A percentile compares a stretch with the other conserved stretches of the same genome.
These are phyloP conservation scores for Dione juno DNA, from an alignment of 2,888 invertebrate species.

Conservation along the genomic window DNA sequence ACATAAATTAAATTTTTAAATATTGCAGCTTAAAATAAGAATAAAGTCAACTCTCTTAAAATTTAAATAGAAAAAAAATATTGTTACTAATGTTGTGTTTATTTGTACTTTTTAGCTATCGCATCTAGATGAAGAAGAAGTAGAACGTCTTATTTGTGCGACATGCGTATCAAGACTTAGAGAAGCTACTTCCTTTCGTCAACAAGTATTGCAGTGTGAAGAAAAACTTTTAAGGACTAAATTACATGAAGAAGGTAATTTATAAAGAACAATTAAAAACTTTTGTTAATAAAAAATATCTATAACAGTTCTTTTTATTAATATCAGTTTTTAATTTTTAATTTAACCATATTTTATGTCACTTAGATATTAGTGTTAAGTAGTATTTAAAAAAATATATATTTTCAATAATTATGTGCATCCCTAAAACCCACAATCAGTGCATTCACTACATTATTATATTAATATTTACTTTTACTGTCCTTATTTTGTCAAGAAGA, in stretches of 20 bases:
- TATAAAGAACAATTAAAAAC: no score
- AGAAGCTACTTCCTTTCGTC: constrained; percentile 58
- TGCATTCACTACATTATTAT: no score
- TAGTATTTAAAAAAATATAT: no score
- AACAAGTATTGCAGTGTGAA: constrained; percentile 61
- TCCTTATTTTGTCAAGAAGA: constrained; percentile 4
- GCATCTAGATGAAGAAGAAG: constrained; percentile 56
- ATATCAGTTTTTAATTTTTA: no score
- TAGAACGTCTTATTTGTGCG: constrained; percentile 61
- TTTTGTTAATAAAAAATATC: no score
- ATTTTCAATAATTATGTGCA: no score
- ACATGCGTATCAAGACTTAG: constrained; percentile 64
- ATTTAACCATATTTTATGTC: no score
- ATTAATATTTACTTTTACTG: constrained; percentile 25
- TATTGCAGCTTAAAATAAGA: not conserved
- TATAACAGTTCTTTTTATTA: no score
- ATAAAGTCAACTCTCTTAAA: no score
- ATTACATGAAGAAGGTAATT: constrained; percentile 50
- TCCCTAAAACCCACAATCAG: no score
- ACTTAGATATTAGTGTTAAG: no score
- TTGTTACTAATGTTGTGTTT: not conserved
- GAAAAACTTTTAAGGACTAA: constrained; percentile 55
- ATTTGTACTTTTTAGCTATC: constrained; percentile 56
- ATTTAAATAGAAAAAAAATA: no score
- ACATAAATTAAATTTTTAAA: not conserved